Percentiles rank a stretch among this genome's conserved stretches.
phyloP scores from a whole-genome alignment of 2,888 invertebrate genomes.

The Bellardia bayeri region DNA sequence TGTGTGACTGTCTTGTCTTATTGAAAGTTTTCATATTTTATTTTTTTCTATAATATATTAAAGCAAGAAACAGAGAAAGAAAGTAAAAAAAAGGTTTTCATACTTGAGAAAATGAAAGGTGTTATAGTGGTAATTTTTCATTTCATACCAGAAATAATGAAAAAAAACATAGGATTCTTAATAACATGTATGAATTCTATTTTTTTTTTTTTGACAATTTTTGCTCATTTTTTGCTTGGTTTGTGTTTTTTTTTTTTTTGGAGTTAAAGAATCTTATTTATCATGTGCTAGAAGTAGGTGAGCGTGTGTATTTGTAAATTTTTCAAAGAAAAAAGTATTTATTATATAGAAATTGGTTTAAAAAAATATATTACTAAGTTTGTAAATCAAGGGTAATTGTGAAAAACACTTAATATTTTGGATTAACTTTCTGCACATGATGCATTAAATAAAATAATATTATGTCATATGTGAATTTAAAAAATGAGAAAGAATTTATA shows the following conservation, averaged over 20 bases:
- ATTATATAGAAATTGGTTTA: constrained; percentile 9
- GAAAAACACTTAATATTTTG: neutral
- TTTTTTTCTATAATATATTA: constrained; percentile 18
- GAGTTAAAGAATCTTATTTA: constrained; percentile 35
- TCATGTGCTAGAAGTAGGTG: neutral
- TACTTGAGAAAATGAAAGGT: constrained; percentile 48
- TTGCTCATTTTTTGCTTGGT: constrained; percentile 20
- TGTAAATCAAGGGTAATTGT: constrained; percentile 30
- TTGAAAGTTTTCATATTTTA: constrained; percentile 3
- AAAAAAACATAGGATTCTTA: neutral
- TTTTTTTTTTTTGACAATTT: constrained; percentile 38
- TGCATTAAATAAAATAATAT: neutral
- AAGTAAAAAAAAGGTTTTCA: constrained; percentile 5
- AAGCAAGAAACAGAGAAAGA: neutral
- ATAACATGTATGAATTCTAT: constrained; percentile 1
- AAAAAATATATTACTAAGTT: constrained; percentile 3
- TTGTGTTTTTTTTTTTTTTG: constrained; percentile 18
- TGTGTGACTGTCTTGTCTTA: neutral
- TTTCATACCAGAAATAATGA: constrained; percentile 3
- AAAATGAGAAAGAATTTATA: neutral
- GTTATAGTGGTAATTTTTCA: constrained; percentile 62
- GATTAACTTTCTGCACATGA: constrained; percentile 21
- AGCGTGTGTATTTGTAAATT: neutral
- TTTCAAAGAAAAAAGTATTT: neutral
- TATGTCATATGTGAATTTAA: neutral